Evolutionary conservation across 2,113 vertebrate genomes (phyloP).

Genomic region (Cottus gobio): DNA sequence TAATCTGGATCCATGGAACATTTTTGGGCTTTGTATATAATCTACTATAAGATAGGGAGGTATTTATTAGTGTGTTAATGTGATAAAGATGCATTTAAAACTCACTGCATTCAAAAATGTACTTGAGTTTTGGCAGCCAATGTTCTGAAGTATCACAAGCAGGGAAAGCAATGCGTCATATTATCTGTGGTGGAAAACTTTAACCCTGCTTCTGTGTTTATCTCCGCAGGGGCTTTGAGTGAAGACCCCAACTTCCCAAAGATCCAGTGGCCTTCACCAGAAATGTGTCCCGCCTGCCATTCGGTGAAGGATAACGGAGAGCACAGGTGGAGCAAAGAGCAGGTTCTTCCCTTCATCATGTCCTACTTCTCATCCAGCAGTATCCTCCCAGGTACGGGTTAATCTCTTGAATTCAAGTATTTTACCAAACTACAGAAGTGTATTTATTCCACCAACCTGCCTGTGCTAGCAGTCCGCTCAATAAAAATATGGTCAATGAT

Average conservation of each 20-base stretch:
- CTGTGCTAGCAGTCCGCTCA: not conserved
- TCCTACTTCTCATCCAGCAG: conserved; percentile 82
- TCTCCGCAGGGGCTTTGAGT: conserved; percentile 83
- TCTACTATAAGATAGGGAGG: not conserved
- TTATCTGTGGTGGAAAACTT: not conserved
- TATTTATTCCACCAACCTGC: not conserved
- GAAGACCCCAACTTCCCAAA: conserved; percentile 96
- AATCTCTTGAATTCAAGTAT: not conserved
- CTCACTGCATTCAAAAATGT: not conserved
- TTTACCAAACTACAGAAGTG: not conserved
- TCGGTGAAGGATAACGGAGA: conserved; percentile 66
- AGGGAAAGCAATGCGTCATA: not conserved
- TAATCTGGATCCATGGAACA: conserved; percentile 7
- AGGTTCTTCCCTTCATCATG: conserved; percentile 86
- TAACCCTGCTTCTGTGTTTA: not conserved
- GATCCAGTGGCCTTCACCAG: conserved; percentile 90
- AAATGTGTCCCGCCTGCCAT: conserved; percentile 88
- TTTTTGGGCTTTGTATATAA: conserved; percentile 3
- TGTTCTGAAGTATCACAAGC: not conserved
- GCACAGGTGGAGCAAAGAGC: conserved; percentile 82
- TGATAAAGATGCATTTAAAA: not conserved
- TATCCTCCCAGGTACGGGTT: conserved; percentile 72
- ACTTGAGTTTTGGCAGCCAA: too few relatives aligned
- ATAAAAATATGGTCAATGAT: not conserved
- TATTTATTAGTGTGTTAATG: not conserved